phyloP scores from a whole-genome alignment of 1,140 invertebrate species.

The Drosophila takahashii region DNA sequence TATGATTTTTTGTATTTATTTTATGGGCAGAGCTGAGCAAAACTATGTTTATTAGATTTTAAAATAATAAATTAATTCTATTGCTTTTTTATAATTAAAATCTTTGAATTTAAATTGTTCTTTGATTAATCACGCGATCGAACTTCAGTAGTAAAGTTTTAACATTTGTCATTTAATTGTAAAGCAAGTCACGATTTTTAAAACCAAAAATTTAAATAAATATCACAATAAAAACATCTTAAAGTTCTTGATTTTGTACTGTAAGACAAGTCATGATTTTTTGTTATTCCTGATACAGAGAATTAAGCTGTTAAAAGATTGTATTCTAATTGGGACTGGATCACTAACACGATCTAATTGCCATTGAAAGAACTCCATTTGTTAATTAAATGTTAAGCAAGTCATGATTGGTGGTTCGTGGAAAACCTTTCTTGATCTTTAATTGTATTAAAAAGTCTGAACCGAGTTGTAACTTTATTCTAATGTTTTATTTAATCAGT shows the following conservation, averaged over 20 bases:
- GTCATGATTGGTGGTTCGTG: conserved; percentile 25
- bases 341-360: conserved; percentile 26
- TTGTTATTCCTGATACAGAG: neutral
- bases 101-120: neutral
- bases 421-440: conserved; percentile 1
- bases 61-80: neutral
- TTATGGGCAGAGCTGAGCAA: neutral
- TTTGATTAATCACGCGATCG: neutral
- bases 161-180: conserved; percentile 10
- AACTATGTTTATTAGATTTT: neutral
- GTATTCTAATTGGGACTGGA: conserved; percentile 11
- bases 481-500: conserved; percentile 20
- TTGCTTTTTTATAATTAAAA: neutral
- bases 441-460: neutral
- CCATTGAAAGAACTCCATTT: conserved; percentile 13
- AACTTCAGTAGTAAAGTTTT: neutral
- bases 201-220: neutral
- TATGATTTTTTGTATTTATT: neutral
- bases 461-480: conserved; percentile 17
- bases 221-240: neutral
- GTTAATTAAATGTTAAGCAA: conserved; percentile 31
- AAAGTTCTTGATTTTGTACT: neutral
- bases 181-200: neutral
- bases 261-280: neutral
- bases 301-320: neutral